Base-by-base conservation (phyloP, 2,888 invertebrate genomes). In the Drosophila pegasa region DNA sequence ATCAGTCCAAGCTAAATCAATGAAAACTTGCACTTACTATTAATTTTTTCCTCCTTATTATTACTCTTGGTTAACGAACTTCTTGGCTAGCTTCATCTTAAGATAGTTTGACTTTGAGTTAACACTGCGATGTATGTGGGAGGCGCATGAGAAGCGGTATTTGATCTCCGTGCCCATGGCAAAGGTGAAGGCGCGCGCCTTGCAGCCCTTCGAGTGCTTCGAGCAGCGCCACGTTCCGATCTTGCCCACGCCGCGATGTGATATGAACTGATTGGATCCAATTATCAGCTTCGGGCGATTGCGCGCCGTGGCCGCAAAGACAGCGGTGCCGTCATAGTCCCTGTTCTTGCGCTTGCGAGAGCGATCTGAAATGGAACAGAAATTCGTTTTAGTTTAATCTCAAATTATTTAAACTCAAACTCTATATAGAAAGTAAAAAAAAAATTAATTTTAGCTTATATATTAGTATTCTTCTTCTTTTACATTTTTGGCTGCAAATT, bases 101-200 rank as follows among this genome's bases (percentile, higher is more conserved):
- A 35, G 4, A 4, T 20, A 31, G 7, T 1, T 20, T 7, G 22
- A 14, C 12, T 25, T 50, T 27, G 20, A 20, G 1, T 14, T 29
- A 2, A 63, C 61, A 48, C 37, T 66, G n/a, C 62, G 63, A 48
- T 80, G 80, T 4, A 47, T 51, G 50, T 90, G 89, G 9, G 76
- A 59, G 27, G 84, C 77, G 69, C 81, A 77, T 10, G 77, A 81
- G 47, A 83, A 69, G 18, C 76, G 80, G 64, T 87, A 90, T 62
- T 78, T 83, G 18, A 90, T 69, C 40, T 83, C 80, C 4, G 63
- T 50, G 7, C 78, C 85, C 18, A 78, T 66, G 63, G 66, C 62
- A n/a, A 74, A 78, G 2, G 83, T 80, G 0, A 64, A 45, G 0
- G 70, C 82, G 0, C 82, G 52, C 1, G 86, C 86, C 33, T 78